Base-by-base conservation (phyloP, 2,888 invertebrate genomes). In the Mythimna pallens region DNA sequence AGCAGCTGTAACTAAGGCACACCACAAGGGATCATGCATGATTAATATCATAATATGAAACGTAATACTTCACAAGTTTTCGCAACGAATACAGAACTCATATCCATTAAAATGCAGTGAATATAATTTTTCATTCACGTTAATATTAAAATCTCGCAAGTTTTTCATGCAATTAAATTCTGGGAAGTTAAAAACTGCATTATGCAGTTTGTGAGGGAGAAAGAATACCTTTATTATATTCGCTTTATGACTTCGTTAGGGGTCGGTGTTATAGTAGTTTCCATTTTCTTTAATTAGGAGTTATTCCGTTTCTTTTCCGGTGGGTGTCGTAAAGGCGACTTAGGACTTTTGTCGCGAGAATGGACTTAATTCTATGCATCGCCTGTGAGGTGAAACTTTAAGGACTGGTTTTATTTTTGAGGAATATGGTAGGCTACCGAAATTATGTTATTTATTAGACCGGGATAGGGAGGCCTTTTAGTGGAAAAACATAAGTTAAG, bases 151-250 rank as follows among this genome's bases (percentile, higher is more conserved):
- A 77, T 73, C 63, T 73, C 67, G 57, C 69, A 67, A 82, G 77
- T 73, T 77, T 79, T 83, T 68, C 77, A 82, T 75, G 66, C 69
- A 82, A 83, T 83, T 82, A 77, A 83, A 80, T 71, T 47, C n/a
- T 52, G 47, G 0, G 52, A 83, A 83, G 83, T 81, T 82, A 65
- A 82, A 82, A 82, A 80, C 50, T 80, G 68, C 84, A 82, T 82
- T 76, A 83, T 83, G 69, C 82, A 77, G 71, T 58, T 68, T 69
- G 66, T 71, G 55, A 66, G 70, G 20, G 59, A 73, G 68, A 73
- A 76, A 59, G 77, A 65, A 73, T 61, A 68, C n/a, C 54, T 58
- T 81, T 69, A 80, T 76, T 66, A 62, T 76, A 80, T 83, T 80
- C 62, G 17, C 54, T 65, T 77, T 68, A 30, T 30, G 57, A 58